A percentile compares a stretch with the other conserved stretches of the same genome.
Evolutionary conservation across 2,113 vertebrate genomes (phyloP).

Genomic region (Cottus gobio): DNA sequence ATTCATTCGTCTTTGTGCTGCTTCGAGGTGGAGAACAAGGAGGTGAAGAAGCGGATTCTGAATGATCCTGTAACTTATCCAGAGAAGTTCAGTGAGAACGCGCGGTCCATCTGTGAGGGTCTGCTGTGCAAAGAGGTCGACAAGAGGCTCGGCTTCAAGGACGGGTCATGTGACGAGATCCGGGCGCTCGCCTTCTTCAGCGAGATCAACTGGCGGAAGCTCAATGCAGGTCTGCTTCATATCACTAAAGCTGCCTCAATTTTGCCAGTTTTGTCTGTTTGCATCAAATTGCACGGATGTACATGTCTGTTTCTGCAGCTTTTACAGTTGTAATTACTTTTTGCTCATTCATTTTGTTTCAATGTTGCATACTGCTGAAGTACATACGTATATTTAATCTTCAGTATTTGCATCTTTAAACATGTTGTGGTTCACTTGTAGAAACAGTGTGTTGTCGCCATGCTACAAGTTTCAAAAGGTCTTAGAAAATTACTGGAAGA

Average conservation of each 20-base stretch:
- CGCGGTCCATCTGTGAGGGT: constrained; percentile 83
- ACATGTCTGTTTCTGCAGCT: background rate
- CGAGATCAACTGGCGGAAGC: constrained; percentile 87
- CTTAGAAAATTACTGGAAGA: background rate
- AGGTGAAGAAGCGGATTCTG: constrained; percentile 86
- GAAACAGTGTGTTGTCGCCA: background rate
- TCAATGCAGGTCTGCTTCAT: constrained; percentile 81
- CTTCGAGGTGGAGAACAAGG: constrained; percentile 85
- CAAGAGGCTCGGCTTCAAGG: constrained; percentile 85
- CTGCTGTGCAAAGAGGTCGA: constrained; percentile 86
- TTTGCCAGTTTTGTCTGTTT: background rate
- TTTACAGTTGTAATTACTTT: background rate
- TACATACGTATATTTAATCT: background rate
- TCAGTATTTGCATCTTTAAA: background rate
- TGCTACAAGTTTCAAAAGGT: background rate
- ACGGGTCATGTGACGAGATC: constrained; percentile 82
- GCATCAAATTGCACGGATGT: background rate
- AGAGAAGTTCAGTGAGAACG: constrained; percentile 83
- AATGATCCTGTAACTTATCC: constrained; percentile 80
- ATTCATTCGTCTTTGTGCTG: background rate
- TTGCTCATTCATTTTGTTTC: background rate
- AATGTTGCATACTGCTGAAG: background rate
- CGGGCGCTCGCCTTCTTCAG: constrained; percentile 82
- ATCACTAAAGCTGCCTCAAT: background rate
- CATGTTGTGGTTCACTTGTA: background rate